Base-by-base conservation (phyloP, 2,888 invertebrate genomes). In the Melanchra persicariae region DNA sequence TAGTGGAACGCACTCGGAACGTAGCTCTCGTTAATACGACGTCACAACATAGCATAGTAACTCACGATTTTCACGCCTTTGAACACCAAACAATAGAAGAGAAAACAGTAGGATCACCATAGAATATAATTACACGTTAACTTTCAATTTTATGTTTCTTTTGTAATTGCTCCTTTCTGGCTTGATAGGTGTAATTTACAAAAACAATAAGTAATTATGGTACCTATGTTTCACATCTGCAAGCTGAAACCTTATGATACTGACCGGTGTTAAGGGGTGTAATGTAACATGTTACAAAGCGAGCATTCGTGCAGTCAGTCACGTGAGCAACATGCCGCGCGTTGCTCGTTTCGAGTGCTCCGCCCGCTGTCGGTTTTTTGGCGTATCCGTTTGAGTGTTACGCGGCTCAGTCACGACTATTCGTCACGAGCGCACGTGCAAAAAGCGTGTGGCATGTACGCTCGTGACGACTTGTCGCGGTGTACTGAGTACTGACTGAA, bases 71-170 rank as follows among this genome's bases (percentile, higher is more conserved):
- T 93, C 91, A 95, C 94, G 95, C 90, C 91, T 66, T 72, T 92
- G 92, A 90, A 79, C 94, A 92, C 85, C 69, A 90, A 86, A 95
- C 95, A 95, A 95, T 94, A 87, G 94, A 90, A 93, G 95, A 91
- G 94, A 95, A 95, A 94, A 94, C 91, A 87, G 89, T 89, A 86
- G 86, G 88, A 91, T 89, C 88, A 88, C 79, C 85, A 83, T 88
- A 87, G 88, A 90, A 91, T 88, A 91, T 87, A 87, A 90, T 91
- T 90, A 85, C 87, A 86, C 82, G 83, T 80, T 87, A 87, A 91
- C 92, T 93, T 93, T 93, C 92, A 87, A 87, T 91, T 91, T 89
- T 90, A 88, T 88, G 87, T 87, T 68, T 83, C 37, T 73, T 74
- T 74, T 79, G 61, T 85, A 84, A 84, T 87, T 78, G 78, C 74